Evolutionary conservation across 2,888 invertebrate species (phyloP).

Genomic region (Eustalomyia histrio): DNA sequence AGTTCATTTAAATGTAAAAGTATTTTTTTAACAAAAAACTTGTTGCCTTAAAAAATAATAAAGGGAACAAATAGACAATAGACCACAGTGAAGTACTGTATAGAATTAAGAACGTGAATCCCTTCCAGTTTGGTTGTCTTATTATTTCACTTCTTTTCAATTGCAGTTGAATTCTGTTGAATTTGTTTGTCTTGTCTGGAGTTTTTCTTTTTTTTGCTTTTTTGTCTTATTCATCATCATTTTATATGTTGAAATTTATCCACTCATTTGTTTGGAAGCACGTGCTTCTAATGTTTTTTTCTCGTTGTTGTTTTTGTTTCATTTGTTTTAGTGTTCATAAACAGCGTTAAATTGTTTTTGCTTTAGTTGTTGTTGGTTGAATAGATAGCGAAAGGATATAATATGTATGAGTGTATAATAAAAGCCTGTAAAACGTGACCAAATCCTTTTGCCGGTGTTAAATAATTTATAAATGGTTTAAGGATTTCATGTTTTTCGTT

Average conservation of each 20-base stretch:
- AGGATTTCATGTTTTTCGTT: conserved; percentile 43
- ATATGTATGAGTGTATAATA: conserved; percentile 26
- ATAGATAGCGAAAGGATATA: conserved; percentile 22
- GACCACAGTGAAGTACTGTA: not conserved
- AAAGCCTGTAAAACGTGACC: conserved; percentile 64
- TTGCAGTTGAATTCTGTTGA: conserved; percentile 50
- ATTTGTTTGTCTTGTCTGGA: conserved; percentile 30
- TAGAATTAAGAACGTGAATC: not conserved
- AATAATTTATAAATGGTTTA: conserved; percentile 62
- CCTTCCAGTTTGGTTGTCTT: not conserved
- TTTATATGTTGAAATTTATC: conserved; percentile 23
- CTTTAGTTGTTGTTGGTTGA: conserved; percentile 2
- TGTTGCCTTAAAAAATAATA: conserved; percentile 25
- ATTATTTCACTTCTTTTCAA: conserved; percentile 18
- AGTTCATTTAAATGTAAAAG: not conserved
- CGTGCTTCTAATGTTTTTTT: conserved; percentile 60
- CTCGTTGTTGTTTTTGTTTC: conserved; percentile 12
- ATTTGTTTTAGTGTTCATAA: conserved; percentile 32
- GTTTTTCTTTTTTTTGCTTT: no score
- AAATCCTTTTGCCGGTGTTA: conserved; percentile 60
- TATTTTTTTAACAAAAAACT: conserved; percentile 8
- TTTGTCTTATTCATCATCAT: conserved; percentile 47
- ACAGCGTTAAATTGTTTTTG: conserved; percentile 41
- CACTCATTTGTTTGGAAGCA: conserved; percentile 53
- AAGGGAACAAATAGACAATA: no score